Evolutionary conservation across 92 coral and sea anemone species (phyloP).

Genomic region (Anthopleura xanthogrammica): DNA sequence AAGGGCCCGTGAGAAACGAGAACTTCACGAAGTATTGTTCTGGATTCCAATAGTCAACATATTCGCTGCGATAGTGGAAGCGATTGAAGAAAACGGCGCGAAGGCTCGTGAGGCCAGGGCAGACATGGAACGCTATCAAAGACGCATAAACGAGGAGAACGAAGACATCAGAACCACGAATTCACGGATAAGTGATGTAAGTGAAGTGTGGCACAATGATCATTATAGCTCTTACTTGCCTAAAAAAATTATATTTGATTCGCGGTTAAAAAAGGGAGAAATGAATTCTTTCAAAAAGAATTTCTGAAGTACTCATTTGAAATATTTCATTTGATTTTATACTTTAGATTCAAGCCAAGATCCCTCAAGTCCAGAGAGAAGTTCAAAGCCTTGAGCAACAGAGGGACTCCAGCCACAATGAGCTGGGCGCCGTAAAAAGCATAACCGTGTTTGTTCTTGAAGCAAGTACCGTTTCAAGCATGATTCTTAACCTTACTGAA

Average conservation of each 20-base stretch:
- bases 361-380: not conserved
- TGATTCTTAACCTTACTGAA: slow-evolving; percentile 30
- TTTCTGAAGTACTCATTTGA: not conserved
- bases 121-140: slow-evolving; percentile 30
- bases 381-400: slow-evolving; percentile 18
- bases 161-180: slow-evolving; percentile 23
- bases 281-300: too few relatives aligned
- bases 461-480: slow-evolving; percentile 37
- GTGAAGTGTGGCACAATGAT: too few relatives aligned
- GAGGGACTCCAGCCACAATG: slow-evolving; percentile 26
- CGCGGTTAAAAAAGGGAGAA: too few relatives aligned
- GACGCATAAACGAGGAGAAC: slow-evolving; percentile 33
- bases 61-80: slow-evolving; percentile 18
- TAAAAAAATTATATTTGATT: too few relatives aligned
- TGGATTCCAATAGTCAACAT: slow-evolving; percentile 52
- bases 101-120: slow-evolving; percentile 34
- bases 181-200: slow-evolving; percentile 27
- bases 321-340: not conserved
- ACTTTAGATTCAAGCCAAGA: slow-evolving; percentile 22
- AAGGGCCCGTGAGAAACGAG: slow-evolving; percentile 23
- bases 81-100: slow-evolving; percentile 26
- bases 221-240: too few relatives aligned
- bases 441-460: slow-evolving; percentile 35
- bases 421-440: slow-evolving; percentile 40
- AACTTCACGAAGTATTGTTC: slow-evolving; percentile 19